Evolutionary conservation across 1,140 invertebrate genomes (phyloP).

Genomic region (Stegodyphus dumicola): DNA sequence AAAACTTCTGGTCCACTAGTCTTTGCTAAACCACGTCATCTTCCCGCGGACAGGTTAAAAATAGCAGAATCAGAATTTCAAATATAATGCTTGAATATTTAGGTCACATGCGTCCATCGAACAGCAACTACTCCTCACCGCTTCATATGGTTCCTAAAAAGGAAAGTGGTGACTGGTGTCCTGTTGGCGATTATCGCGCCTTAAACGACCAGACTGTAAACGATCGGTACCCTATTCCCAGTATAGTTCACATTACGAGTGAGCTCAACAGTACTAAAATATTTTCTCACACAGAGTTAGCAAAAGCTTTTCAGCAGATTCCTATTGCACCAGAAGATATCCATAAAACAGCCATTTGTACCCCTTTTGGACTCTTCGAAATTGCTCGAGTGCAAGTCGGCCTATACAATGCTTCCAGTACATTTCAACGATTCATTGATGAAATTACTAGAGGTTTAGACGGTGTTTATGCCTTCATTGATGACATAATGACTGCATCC

Average conservation of each 20-base stretch:
- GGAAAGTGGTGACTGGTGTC: slow-evolving; percentile 35
- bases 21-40: no score
- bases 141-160: not conserved
- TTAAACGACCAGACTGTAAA: slow-evolving; percentile 54
- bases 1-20: no score
- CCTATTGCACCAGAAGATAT: slow-evolving; percentile 36
- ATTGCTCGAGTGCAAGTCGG: slow-evolving; percentile 54
- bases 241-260: slow-evolving; percentile 40
- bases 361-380: slow-evolving; percentile 57
- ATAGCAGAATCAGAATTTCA: no score
- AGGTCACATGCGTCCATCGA: no score
- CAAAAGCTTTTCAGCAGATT: slow-evolving; percentile 48
- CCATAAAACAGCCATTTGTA: slow-evolving; percentile 55
- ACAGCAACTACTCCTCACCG: no score
- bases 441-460: slow-evolving; percentile 15
- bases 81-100: no score
- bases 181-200: slow-evolving; percentile 43
- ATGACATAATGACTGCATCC: slow-evolving; percentile 68
- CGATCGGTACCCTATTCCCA: slow-evolving; percentile 56
- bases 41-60: no score
- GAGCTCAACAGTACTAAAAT: slow-evolving; percentile 35
- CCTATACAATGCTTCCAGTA: slow-evolving; percentile 43
- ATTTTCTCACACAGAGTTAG: slow-evolving; percentile 16
- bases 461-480: slow-evolving; percentile 21
- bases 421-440: slow-evolving; percentile 57